Evolutionary conservation across 2,888 invertebrate species (phyloP).

Genomic region (Eudemis profundana): DNA sequence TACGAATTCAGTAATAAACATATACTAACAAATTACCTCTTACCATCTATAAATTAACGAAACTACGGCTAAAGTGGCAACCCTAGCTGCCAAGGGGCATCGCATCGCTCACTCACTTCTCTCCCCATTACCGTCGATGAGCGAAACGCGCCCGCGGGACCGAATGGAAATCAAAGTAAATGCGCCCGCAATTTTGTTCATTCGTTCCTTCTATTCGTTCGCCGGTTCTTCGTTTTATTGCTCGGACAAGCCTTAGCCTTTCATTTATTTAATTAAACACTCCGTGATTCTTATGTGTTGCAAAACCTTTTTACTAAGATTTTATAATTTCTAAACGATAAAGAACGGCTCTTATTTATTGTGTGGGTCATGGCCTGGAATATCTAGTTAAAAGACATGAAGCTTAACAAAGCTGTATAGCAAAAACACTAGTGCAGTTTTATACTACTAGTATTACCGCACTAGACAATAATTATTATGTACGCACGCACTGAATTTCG

Average conservation of each 20-base stretch:
- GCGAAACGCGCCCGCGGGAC: constrained; percentile 39
- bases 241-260: constrained; percentile 9
- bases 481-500: too few relatives aligned
- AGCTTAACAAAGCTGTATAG: too few relatives aligned
- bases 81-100: background rate
- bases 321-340: too few relatives aligned
- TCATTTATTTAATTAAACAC: constrained; percentile 26
- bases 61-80: background rate
- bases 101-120: constrained; percentile 26
- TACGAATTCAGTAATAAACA: too few relatives aligned
- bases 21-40: too few relatives aligned
- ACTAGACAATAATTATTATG: too few relatives aligned
- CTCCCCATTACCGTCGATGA: constrained; percentile 38
- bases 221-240: constrained; percentile 24
- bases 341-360: too few relatives aligned
- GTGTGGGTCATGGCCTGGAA: too few relatives aligned
- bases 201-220: constrained; percentile 35
- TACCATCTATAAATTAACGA: background rate
- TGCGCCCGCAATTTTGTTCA: constrained; percentile 30
- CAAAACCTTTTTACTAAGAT: too few relatives aligned
- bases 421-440: too few relatives aligned
- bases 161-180: constrained; percentile 43
- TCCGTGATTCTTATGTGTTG: background rate
- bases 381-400: too few relatives aligned
- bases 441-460: too few relatives aligned